Evolutionary conservation across 2,113 vertebrate genomes (phyloP), one percentile per base, ranked within the genome.

Genomic region (Zapus hudsonius): DNA sequence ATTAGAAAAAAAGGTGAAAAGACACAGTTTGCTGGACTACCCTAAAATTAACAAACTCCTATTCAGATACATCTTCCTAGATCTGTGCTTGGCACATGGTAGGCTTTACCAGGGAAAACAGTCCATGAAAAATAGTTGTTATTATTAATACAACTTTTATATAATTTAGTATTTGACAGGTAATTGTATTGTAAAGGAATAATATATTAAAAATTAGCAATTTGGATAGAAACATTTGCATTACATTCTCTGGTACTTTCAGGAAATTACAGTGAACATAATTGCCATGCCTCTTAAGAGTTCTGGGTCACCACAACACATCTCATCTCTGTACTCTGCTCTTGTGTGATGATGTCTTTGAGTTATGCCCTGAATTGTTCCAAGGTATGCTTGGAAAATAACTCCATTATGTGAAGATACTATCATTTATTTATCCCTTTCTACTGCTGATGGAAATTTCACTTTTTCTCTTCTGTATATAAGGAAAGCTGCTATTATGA

Each of bases 121-220:
- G 13, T 59, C 33, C 64, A 20, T 63, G 15, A 84, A 84, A 88
- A 22, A 1, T 47, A 47, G 19, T 44, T 89, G 55, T 57, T 80
- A 47, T 84, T 74, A 67, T 72, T 78, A 86, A 33, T 70, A 15
- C 73, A 55, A 67, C 9, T 55, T 83, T 89, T 86, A 22, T n/a
- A 1, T 52, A 83, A 72, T 29, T 80, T 17, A 80, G 5, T 69
- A 33, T 85, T 88, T 87, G 23, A 31, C 47, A 82, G 27, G 61
- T 67, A 69, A 38, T 57, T 95, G 89, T 81, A 75, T 2, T 76
- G 1, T 76, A 70, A 75, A 89, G 81, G 63, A 84, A 69, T 44
- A 40, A n/a, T 63, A 27, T 5, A 36, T 36, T n/a, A 64, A 36
- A 66, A 84, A 82, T 3, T 63, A 90, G 8, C 25, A 3, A 31